These are phyloP conservation scores for Puffinus mauretanicus DNA, from an alignment of 2,113 vertebrate genomes.

Conservation along the genomic window DNA sequence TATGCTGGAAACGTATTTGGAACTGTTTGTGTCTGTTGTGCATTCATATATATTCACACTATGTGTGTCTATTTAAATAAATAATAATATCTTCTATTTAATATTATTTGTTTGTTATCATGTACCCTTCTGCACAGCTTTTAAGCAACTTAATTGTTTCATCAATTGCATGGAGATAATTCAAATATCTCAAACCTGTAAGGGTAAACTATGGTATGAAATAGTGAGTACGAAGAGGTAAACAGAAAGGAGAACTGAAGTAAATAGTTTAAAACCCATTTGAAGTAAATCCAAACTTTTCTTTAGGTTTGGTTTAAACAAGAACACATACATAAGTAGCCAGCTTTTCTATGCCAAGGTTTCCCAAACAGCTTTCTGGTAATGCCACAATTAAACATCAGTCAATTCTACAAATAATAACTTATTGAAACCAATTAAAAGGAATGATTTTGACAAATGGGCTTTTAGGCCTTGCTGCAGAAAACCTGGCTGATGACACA, in stretches of 20 bases:
- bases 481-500: not conserved
- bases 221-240: not conserved
- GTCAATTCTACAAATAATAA: constrained; percentile 11
- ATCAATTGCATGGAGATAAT: not conserved
- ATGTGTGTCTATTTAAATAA: not conserved
- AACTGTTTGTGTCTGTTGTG: constrained; percentile 12
- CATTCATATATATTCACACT: not conserved
- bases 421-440: constrained; percentile 27
- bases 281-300: not conserved
- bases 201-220: not conserved
- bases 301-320: not conserved
- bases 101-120: not conserved
- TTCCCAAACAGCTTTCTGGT: not conserved
- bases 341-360: not conserved
- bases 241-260: not conserved
- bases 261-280: not conserved
- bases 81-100: not conserved
- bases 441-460: not conserved
- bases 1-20: not conserved
- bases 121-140: not conserved
- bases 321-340: not conserved
- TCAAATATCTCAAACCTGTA: not conserved
- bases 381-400: not conserved
- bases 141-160: not conserved
- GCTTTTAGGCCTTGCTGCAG: not conserved